These are phyloP conservation scores for Bujurquina vittata DNA, from an alignment of 2,113 vertebrate genomes.

Conservation along the genomic window DNA sequence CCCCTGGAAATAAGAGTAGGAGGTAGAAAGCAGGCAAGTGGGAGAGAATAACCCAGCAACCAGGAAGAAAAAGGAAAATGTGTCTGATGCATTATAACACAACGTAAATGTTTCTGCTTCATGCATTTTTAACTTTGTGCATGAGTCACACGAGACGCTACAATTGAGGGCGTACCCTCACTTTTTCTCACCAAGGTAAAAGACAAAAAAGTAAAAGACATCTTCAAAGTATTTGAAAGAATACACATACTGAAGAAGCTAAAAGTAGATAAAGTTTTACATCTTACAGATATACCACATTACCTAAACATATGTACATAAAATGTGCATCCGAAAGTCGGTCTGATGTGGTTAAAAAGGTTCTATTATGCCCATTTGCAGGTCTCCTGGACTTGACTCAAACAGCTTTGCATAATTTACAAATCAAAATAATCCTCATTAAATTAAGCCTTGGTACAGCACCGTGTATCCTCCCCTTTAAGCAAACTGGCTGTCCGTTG, in stretches of 20 bases:
- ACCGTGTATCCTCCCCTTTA: not conserved
- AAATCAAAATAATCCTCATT: not conserved
- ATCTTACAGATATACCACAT: not conserved
- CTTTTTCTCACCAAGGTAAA: not conserved
- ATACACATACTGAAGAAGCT: not conserved
- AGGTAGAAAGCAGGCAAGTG: not conserved
- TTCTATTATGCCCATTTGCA: not conserved
- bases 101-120: not conserved
- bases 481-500: not conserved
- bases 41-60: not conserved
- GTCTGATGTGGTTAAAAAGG: not conserved
- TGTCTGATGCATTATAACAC: not conserved
- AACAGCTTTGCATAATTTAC: not conserved
- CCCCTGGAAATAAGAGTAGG: conserved; percentile 14
- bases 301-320: not conserved
- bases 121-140: not conserved
- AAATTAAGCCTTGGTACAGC: not conserved
- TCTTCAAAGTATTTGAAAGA: not conserved
- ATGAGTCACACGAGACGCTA: not conserved
- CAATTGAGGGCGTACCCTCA: not conserved
- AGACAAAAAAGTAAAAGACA: not conserved
- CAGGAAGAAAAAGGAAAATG: not conserved
- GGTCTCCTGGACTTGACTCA: not conserved
- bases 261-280: not conserved
- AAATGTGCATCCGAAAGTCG: not conserved